These are phyloP conservation scores for Alosa alosa DNA, from an alignment of 2,113 vertebrate species.

Conservation along the genomic window DNA sequence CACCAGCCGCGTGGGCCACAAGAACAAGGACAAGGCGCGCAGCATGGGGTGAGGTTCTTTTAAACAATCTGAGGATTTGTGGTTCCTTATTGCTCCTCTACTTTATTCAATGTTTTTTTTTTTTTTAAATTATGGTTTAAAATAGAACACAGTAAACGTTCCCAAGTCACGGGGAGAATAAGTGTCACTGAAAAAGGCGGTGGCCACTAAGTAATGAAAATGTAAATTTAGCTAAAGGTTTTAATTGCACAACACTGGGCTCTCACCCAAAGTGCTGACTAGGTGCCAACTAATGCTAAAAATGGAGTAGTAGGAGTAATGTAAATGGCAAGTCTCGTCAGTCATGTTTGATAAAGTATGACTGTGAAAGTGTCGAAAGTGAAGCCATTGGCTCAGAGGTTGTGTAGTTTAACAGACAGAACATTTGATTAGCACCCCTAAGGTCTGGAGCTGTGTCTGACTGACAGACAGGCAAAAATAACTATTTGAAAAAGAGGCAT, in stretches of 20 bases:
- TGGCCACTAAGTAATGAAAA: not conserved
- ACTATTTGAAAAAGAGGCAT: not conserved
- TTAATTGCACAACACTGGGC: not conserved
- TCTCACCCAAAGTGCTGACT: not conserved
- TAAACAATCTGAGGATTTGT: not conserved
- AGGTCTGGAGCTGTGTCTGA: not conserved
- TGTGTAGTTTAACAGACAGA: not conserved
- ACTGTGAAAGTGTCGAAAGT: not conserved
- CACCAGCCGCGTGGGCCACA: conserved; percentile 84
- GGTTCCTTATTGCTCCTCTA: not conserved
- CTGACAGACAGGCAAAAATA: not conserved
- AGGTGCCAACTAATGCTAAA: not conserved
- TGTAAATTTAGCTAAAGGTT: not conserved
- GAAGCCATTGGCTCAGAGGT: not conserved
- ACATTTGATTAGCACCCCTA: not conserved
- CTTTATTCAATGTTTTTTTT: not conserved
- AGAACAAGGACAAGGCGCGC: conserved; percentile 66
- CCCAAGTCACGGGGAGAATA: not conserved
- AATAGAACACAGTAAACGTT: not conserved
- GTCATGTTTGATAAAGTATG: not conserved
- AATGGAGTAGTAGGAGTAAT: not conserved
- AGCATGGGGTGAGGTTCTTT: conserved; percentile 24
- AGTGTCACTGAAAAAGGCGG: not conserved
- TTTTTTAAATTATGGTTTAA: not conserved
- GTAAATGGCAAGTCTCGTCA: not conserved